Conservation (phyloP, 2,888 invertebrate genomes). For the Epiblema foenella region DNA sequence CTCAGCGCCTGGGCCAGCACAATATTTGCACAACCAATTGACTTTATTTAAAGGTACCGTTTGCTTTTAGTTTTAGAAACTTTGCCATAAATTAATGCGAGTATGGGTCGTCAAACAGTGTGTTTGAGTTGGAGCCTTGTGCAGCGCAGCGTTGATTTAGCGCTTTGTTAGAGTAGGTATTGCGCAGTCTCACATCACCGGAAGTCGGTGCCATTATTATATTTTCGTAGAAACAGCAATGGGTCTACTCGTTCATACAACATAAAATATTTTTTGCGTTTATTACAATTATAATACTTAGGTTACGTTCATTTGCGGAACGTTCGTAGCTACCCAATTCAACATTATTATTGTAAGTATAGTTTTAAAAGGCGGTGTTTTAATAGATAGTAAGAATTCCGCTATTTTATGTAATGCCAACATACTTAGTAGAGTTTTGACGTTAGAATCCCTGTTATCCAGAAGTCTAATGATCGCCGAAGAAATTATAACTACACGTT, state of each 20-base stretch:
- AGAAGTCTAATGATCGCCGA: too few relatives aligned
- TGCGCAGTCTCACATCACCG: slow-evolving; percentile 31
- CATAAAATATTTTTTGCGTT: background rate
- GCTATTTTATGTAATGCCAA: too few relatives aligned
- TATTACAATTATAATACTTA: background rate
- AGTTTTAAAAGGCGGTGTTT: too few relatives aligned
- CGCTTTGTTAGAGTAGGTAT: slow-evolving; percentile 27
- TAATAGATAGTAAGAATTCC: too few relatives aligned
- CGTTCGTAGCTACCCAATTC: background rate
- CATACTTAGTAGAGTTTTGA: too few relatives aligned
- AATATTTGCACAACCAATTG: slow-evolving; percentile 63
- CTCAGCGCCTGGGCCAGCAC: slow-evolving; percentile 34
- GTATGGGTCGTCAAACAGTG: slow-evolving; percentile 56
- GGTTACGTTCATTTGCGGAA: too few relatives aligned
- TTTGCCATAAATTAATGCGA: slow-evolving; percentile 66
- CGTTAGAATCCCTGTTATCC: too few relatives aligned
- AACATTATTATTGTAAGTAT: background rate
- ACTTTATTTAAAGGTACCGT: slow-evolving; percentile 56
- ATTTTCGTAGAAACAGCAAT: slow-evolving; percentile 38
- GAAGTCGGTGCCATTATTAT: slow-evolving; percentile 37
- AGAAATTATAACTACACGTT: too few relatives aligned
- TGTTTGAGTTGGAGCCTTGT: slow-evolving; percentile 20
- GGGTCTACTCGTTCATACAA: background rate
- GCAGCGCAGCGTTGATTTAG: background rate
- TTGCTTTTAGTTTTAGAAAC: slow-evolving; percentile 64